phyloP scores from a whole-genome alignment of 2,113 vertebrate species.

The Falco punctatus region DNA sequence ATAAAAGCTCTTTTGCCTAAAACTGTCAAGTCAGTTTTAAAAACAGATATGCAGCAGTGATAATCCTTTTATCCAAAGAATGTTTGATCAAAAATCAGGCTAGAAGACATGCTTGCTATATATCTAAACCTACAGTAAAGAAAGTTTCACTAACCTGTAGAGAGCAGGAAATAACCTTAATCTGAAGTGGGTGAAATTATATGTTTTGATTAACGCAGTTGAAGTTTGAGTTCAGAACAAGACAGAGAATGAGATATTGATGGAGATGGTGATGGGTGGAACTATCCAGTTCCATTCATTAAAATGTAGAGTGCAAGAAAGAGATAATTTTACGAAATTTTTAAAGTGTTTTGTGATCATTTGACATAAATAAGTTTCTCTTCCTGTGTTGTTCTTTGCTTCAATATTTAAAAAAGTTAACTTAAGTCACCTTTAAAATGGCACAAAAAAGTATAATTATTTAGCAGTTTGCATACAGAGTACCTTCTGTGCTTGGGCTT shows the following conservation, averaged over 20 bases:
- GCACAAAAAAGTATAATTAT: background rate
- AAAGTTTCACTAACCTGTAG: background rate
- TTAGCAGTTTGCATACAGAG: background rate
- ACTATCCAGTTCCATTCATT: background rate
- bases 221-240: background rate
- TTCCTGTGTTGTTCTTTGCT: background rate
- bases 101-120: background rate
- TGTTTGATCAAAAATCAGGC: background rate
- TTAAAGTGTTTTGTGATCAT: background rate
- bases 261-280: background rate
- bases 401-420: background rate
- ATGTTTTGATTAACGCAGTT: background rate
- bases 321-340: background rate
- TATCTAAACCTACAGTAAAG: conserved; percentile 7
- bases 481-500: background rate
- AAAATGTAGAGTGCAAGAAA: background rate
- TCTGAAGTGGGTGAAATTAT: background rate
- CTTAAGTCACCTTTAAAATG: background rate
- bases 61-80: conserved; percentile 31
- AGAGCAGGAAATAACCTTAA: background rate
- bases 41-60: background rate
- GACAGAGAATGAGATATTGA: background rate
- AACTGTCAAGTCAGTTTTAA: conserved; percentile 45
- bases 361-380: background rate
- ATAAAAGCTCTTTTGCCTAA: conserved; percentile 40